phyloP scores from a whole-genome alignment of 2,888 invertebrate genomes.

The Prosapia bicincta region DNA sequence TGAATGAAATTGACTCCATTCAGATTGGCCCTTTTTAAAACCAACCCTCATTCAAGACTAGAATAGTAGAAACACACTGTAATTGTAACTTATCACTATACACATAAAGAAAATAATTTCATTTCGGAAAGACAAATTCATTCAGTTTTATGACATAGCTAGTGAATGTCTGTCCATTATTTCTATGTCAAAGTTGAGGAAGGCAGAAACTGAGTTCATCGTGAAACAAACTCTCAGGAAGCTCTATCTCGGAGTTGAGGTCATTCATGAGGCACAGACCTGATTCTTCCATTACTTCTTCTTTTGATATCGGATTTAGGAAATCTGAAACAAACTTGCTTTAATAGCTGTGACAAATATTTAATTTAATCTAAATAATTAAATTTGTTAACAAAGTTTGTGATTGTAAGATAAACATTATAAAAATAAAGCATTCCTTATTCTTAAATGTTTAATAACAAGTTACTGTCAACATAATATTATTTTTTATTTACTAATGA shows the following conservation, averaged over 20 bases:
- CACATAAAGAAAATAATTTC: background rate
- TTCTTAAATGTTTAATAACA: too few relatives aligned
- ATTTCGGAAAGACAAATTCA: background rate
- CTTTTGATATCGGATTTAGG: conserved; percentile 65
- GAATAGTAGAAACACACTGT: too few relatives aligned
- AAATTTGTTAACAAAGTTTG: too few relatives aligned
- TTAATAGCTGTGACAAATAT: too few relatives aligned
- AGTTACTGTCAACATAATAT: too few relatives aligned
- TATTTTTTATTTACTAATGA: too few relatives aligned
- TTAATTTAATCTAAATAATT: too few relatives aligned
- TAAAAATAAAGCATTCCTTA: too few relatives aligned
- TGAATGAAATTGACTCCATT: too few relatives aligned
- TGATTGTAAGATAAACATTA: too few relatives aligned
- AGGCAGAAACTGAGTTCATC: conserved; percentile 23
- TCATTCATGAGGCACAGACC: conserved; percentile 50
- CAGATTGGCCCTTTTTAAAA: too few relatives aligned
- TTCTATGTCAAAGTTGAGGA: background rate
- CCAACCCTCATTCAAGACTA: too few relatives aligned
- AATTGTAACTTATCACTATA: background rate
- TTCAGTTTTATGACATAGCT: background rate
- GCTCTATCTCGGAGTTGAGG: conserved; percentile 19
- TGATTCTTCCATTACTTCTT: conserved; percentile 74
- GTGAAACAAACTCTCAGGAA: conserved; percentile 23
- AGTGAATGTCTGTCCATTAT: background rate
- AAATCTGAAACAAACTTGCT: conserved; percentile 50